Evolutionary conservation across 1,140 invertebrate genomes (phyloP), one percentile per base, ranked within the genome.

Genomic region (Calosoma granatense): DNA sequence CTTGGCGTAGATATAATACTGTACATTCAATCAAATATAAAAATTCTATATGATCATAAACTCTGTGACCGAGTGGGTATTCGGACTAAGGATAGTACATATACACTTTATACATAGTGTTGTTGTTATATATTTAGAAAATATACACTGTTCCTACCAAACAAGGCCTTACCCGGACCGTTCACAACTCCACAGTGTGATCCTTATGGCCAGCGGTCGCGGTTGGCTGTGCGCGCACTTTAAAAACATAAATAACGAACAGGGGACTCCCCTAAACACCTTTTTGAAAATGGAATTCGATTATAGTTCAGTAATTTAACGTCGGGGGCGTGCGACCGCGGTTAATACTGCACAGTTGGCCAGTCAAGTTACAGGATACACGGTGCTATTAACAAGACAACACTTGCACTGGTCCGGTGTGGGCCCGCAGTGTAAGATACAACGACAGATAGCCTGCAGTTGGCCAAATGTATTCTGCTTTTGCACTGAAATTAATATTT

Each of bases 241-340:
- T 59, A 55, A 55, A 54, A 26, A 56, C 60, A 61, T 63, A 61
- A 63, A 63, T 63, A 63, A 63, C 51, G 57, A 59, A 59, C 54
- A 57, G 15, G 60, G 62, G 56, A 63, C 57, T 63, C 60, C 57
- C 60, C 59, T 59, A 63, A 61, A 63, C 61, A 63, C 61, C 61
- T 63, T 63, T 63, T 63, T 53, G 61, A 63, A 63, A 63, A 63
- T 63, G 61, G 60, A 63, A 63, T 63, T 63, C 61, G 61, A 63
- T 63, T 63, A 63, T 61, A 61, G 61, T 59, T 59, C 55, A 61
- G 61, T 63, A 63, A 63, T 63, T 63, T 63, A 63, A 60, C 55
- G 59, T 61, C 52, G 59, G 57, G 59, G 61, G 61, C 61, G 61
- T 63, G 61, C 57, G 57, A 59, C 54, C 51, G 58, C 54, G 58